Evolutionary conservation across 1,140 invertebrate species (phyloP).

Genomic region (Hormaphis cornu): DNA sequence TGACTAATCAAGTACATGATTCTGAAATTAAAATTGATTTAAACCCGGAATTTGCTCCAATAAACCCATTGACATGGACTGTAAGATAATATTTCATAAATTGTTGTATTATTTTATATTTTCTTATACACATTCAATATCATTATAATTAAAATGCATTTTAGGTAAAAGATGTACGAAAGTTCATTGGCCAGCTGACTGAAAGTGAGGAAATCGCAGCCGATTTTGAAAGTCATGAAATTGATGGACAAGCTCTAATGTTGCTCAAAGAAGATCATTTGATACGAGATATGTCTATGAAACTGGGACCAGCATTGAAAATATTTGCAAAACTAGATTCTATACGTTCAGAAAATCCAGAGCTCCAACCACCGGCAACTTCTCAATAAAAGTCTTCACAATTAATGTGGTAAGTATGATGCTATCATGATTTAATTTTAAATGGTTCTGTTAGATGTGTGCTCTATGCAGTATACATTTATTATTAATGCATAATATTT

Average conservation of each 20-base stretch:
- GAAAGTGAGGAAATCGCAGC: constrained; percentile 89
- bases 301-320: constrained; percentile 87
- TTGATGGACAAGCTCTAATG: constrained; percentile 88
- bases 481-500: too few relatives aligned
- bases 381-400: constrained; percentile 16
- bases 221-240: constrained; percentile 89
- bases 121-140: neutral
- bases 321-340: constrained; percentile 79
- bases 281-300: constrained; percentile 89
- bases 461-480: too few relatives aligned
- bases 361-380: constrained; percentile 2
- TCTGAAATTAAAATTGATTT: constrained; percentile 42
- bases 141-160: neutral
- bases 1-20: constrained; percentile 37
- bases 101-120: neutral
- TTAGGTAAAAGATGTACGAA: constrained; percentile 39
- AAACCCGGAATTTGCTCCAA: constrained; percentile 42
- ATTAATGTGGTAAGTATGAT: too few relatives aligned
- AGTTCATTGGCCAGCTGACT: constrained; percentile 44
- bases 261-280: constrained; percentile 91
- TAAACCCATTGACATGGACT: constrained; percentile 67
- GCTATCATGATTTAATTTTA: too few relatives aligned
- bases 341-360: constrained; percentile 52
- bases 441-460: too few relatives aligned
- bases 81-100: constrained; percentile 46